phyloP scores from a whole-genome alignment of 2,888 invertebrate species.

The Diarsia mendica region DNA sequence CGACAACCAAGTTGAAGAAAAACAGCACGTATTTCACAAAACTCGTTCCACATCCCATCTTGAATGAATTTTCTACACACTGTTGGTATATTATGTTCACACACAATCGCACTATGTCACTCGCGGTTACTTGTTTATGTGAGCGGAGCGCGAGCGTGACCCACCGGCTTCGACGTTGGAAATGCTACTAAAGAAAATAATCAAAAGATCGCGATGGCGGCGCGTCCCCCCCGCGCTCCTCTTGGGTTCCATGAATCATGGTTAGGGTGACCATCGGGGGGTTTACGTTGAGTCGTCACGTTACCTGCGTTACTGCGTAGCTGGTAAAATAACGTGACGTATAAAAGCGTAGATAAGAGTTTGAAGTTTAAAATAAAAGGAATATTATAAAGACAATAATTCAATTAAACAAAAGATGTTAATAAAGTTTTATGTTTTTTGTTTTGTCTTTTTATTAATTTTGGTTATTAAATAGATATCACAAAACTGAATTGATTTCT shows the following conservation, averaged over 20 bases:
- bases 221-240: constrained; percentile 73
- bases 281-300: constrained; percentile 59
- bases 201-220: constrained; percentile 84
- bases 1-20: constrained; percentile 94
- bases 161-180: constrained; percentile 69
- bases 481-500: no score
- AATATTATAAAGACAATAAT: no score
- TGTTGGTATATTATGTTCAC: constrained; percentile 74
- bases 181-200: constrained; percentile 84
- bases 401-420: no score
- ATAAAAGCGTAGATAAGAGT: no score
- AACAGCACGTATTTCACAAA: constrained; percentile 95
- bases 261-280: constrained; percentile 70
- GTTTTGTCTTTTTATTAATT: neutral
- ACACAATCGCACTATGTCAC: constrained; percentile 85
- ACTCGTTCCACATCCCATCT: constrained; percentile 93
- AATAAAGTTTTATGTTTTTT: no score
- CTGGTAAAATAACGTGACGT: constrained; percentile 1
- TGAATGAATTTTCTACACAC: constrained; percentile 84
- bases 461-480: no score
- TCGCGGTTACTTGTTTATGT: constrained; percentile 78
- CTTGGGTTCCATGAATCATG: constrained; percentile 75
- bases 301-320: constrained; percentile 7
- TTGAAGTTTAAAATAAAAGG: no score
- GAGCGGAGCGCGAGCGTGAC: constrained; percentile 66